Evolutionary conservation across 2,797 vertebrate genomes (phyloP).

Genomic region (Pristis pectinata): DNA sequence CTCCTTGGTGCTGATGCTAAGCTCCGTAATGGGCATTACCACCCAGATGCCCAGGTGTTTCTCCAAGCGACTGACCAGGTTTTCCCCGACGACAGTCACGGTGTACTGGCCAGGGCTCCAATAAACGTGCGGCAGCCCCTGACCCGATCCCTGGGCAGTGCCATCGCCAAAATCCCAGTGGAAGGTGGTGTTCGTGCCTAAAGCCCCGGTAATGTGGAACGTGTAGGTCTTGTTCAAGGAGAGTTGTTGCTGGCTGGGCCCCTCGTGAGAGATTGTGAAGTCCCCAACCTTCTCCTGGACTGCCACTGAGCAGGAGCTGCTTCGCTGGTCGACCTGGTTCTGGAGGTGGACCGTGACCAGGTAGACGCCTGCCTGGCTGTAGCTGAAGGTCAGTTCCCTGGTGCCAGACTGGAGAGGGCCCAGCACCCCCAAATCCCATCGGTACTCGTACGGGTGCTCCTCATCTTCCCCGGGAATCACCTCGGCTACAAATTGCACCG

Average conservation of each 20-base stretch:
- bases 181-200: conserved; percentile 54
- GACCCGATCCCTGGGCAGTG: conserved; percentile 44
- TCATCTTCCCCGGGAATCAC: conserved; percentile 47
- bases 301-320: conserved; percentile 46
- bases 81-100: conserved; percentile 54
- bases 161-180: conserved; percentile 69
- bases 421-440: conserved; percentile 52
- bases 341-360: conserved; percentile 52
- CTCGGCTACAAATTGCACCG: conserved; percentile 52
- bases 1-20: conserved; percentile 51
- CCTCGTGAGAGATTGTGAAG: conserved; percentile 47
- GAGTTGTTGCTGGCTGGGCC: conserved; percentile 44
- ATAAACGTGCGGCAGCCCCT: conserved; percentile 56
- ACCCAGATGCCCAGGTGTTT: conserved; percentile 49
- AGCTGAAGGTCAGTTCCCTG: conserved; percentile 55
- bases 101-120: conserved; percentile 50
- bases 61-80: conserved; percentile 54
- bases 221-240: conserved; percentile 44
- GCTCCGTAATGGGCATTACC: conserved; percentile 49
- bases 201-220: conserved; percentile 53
- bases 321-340: conserved; percentile 58
- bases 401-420: conserved; percentile 40
- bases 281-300: conserved; percentile 54
- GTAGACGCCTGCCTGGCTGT: conserved; percentile 53
- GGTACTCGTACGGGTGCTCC: conserved; percentile 48